Evolutionary conservation across 2,113 vertebrate species (phyloP), one percentile per base, ranked within the genome.

Genomic region (Epinephelus fuscoguttatus): DNA sequence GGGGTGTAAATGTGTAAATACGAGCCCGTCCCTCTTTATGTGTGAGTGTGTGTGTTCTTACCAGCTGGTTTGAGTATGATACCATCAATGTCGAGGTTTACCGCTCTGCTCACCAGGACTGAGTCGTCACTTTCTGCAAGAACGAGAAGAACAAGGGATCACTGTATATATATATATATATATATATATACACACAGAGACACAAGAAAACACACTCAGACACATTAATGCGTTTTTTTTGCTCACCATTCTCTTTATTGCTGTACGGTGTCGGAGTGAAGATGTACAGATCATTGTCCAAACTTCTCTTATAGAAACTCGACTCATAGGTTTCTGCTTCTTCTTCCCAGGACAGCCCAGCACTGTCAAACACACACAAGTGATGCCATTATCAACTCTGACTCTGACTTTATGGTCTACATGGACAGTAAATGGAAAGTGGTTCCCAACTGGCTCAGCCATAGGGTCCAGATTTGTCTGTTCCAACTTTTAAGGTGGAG

Each of bases 271-370:
- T 95, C 57, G 98, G 97, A 50, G 97, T 98, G 88, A 99, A 98
- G 88, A 99, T 95, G 86, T 99, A 99, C 82, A 97, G 93, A 81
- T 97, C 96, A 23, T 98, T 99, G 92, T 99, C 97, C 81, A 99
- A 93, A 84, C 97, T 98, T 52, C 98, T 92, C 87, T 99, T 99
- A 88, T 99, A 99, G 94, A 97, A 98, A 92, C 98, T 99, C 25
- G 96, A 96, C 86, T 98, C 97, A 1, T 99, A 99, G 0, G 98
- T 98, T 94, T 99, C 98, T 25, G 97, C 95, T 37, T 97, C 95
- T 91, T 97, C 97, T 72, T 92, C 92, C 98, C 98, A 99, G 73
- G 97, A 93, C 88, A 96, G 93, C 81, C 97, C 98, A 73, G 93
- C 93, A 61, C 95, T 96, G 89, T 53, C 55, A 6, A 21, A 71